phyloP scores from a whole-genome alignment of 1,140 invertebrate genomes.

The Lordiphosa mommai region DNA sequence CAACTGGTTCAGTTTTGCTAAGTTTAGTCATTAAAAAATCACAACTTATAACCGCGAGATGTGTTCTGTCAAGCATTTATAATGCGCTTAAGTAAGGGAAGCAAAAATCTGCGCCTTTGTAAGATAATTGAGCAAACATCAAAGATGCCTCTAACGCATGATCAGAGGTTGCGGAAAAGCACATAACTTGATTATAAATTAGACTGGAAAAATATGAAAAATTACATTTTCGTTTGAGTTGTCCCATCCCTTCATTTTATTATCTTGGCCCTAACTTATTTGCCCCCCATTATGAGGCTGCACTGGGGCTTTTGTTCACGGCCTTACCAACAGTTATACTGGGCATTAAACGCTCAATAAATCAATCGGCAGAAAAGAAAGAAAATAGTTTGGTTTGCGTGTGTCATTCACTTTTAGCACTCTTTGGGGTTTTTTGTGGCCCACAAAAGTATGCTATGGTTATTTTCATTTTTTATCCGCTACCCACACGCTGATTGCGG shows the following conservation, averaged over 20 bases:
- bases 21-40: slow-evolving; percentile 37
- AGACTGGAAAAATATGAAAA: too few species aligned
- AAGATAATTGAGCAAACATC: slow-evolving; percentile 33
- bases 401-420: background rate
- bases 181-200: too few species aligned
- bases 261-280: slow-evolving; percentile 10
- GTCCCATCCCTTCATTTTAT: too few species aligned
- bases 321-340: slow-evolving; percentile 19
- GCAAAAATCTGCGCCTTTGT: slow-evolving; percentile 13
- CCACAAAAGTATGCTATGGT: slow-evolving; percentile 47
- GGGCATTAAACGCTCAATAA: slow-evolving; percentile 52
- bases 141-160: slow-evolving; percentile 4
- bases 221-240: too few species aligned
- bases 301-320: too few species aligned
- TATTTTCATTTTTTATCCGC: slow-evolving; percentile 51
- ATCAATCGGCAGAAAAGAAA: slow-evolving; percentile 26
- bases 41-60: slow-evolving; percentile 17
- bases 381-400: background rate
- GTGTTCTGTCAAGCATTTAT: slow-evolving; percentile 5
- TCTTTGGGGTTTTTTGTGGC: background rate
- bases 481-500: slow-evolving; percentile 18
- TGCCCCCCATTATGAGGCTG: slow-evolving; percentile 11
- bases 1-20: background rate
- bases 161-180: background rate
- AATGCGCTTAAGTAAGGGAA: slow-evolving; percentile 32